Evolutionary conservation across 1,140 invertebrate genomes (phyloP).

Genomic region (Aethina tumida): DNA sequence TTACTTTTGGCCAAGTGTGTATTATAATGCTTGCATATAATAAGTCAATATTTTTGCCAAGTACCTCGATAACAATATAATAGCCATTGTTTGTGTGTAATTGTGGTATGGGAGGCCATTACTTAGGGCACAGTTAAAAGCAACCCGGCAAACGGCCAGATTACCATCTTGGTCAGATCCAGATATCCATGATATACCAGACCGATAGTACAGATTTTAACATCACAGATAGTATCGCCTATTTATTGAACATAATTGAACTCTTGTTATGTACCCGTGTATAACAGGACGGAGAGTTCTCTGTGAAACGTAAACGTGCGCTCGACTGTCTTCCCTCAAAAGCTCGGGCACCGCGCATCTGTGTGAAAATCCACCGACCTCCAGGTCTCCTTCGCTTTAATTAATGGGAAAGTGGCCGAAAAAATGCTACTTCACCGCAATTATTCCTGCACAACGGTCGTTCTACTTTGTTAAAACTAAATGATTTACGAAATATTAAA

Average conservation of each 20-base stretch:
- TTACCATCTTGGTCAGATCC: slow-evolving; percentile 24
- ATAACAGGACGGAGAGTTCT: slow-evolving; percentile 8
- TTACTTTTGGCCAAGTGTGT: too few species aligned
- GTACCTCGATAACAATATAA: slow-evolving; percentile 36
- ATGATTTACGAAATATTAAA: too few species aligned
- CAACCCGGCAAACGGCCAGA: slow-evolving; percentile 18
- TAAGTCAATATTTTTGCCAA: slow-evolving; percentile 36
- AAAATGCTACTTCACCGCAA: too few species aligned
- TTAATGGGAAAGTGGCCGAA: too few species aligned
- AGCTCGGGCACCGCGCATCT: too few species aligned
- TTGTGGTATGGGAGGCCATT: slow-evolving; percentile 34
- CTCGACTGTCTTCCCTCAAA: slow-evolving; percentile 1
- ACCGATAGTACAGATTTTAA: slow-evolving; percentile 24
- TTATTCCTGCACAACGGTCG: too few species aligned
- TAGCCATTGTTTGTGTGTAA: slow-evolving; percentile 36
- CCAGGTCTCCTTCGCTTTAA: too few species aligned
- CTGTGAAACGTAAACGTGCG: too few species aligned
- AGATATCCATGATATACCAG: slow-evolving; percentile 26
- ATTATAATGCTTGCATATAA: slow-evolving; percentile 27
- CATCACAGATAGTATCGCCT: slow-evolving; percentile 27
- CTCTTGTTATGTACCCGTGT: slow-evolving; percentile 15
- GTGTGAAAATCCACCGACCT: too few species aligned
- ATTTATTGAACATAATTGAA: slow-evolving; percentile 35
- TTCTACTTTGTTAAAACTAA: too few species aligned
- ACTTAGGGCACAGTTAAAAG: slow-evolving; percentile 22